Evolutionary conservation across 37 sponge, comb jelly and placozoan species (phyloP), one percentile per base, ranked within the genome.

Genomic region (Oscarella lobularis): DNA sequence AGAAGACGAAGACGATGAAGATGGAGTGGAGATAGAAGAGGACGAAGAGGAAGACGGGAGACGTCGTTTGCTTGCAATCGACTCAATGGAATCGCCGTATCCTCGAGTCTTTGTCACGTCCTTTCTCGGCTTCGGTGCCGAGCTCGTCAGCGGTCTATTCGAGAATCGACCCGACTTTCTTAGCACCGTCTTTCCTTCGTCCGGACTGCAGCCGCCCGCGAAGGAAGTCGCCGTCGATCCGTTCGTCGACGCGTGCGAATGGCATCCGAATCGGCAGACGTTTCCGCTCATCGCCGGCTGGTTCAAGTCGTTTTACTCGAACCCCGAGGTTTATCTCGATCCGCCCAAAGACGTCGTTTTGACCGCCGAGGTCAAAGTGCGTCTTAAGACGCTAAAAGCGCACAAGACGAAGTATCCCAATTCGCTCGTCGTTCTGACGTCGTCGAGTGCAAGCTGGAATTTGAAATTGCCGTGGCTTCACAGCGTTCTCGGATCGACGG

Each of bases 51-150:
- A n/a, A n/a, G n/a, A n/a, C n/a, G n/a, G n/a, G n/a, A n/a, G n/a
- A n/a, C n/a, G n/a, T n/a, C n/a, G n/a, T n/a, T n/a, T n/a, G n/a
- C n/a, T n/a, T n/a, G n/a, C n/a, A n/a, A n/a, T n/a, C n/a, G n/a
- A n/a, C n/a, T n/a, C n/a, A n/a, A n/a, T n/a, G n/a, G n/a, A n/a
- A n/a, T n/a, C n/a, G n/a, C n/a, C n/a, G n/a, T n/a, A n/a, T 48
- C 74, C 74, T 37, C 35, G 37, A 38, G 74, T 73, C 3, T 73
- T 73, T 3, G 37, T 73, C 37, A 37, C 74, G 3, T 73, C 74
- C 35, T 3, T 73, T 2, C 35, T 37, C 3, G 35, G 31, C 3
- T 32, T 31, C 3, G 74, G 74, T 32, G 2, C 74, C 3, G 37
- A 32, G 35, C 2, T 73, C 3, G 38, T 73, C 2, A 2, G 38